Conservation (phyloP, 2,113 vertebrate species). For the Castor canadensis region DNA sequence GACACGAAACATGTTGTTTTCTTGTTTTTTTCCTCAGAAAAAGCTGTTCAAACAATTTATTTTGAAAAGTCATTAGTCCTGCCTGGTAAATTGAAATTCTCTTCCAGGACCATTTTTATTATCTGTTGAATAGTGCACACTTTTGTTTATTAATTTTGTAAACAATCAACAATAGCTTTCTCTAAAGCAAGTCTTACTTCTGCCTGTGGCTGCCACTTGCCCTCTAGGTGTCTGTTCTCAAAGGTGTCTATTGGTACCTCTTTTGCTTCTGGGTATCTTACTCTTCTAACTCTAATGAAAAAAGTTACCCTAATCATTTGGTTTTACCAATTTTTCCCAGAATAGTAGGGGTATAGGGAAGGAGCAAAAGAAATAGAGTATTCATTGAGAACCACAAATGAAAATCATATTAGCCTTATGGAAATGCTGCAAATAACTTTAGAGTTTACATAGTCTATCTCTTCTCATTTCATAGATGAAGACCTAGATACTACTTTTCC, state of each 20-base stretch:
- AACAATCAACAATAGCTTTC: conserved; percentile 43
- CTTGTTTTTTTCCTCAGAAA: conserved; percentile 41
- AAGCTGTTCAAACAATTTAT: conserved; percentile 54
- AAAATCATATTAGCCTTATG: not conserved
- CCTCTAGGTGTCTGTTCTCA: conserved; percentile 15
- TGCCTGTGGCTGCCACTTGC: not conserved
- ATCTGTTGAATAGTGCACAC: conserved; percentile 18
- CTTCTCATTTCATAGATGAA: conserved; percentile 14
- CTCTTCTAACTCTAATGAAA: conserved; percentile 21
- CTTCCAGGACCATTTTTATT: conserved; percentile 50
- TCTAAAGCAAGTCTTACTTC: conserved; percentile 34
- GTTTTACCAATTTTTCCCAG: not conserved
- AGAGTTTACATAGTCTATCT: not conserved
- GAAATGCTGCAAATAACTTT: not conserved
- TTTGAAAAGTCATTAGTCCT: conserved; percentile 45
- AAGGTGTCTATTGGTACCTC: not conserved
- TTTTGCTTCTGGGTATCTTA: not conserved
- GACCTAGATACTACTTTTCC: not conserved
- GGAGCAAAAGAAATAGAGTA: conserved; percentile 13
- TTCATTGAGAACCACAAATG: not conserved
- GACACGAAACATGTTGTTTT: conserved; percentile 46
- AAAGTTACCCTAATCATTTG: not conserved
- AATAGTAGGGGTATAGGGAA: not conserved
- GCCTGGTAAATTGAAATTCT: conserved; percentile 52
- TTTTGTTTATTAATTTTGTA: conserved; percentile 41